Percentiles rank a stretch among this genome's conserved stretches.
These are phyloP conservation scores for Atractosteus spatula DNA, from an alignment of 2,113 vertebrate species.

Conservation along the genomic window DNA sequence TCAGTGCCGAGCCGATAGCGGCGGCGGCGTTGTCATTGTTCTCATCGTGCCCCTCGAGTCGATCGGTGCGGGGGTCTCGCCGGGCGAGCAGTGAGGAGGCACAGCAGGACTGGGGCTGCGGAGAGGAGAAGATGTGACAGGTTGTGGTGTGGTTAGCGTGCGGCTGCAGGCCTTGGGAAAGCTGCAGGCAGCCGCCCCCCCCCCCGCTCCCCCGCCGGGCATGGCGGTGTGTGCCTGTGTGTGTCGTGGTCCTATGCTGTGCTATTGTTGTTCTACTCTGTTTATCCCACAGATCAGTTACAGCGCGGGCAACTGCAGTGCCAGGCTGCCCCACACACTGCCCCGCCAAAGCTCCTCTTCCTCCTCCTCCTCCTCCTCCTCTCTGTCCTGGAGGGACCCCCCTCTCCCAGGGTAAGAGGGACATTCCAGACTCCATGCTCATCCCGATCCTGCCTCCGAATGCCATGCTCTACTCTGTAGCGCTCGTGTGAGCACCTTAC, in stretches of 20 bases:
- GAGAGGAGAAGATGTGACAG: too few species aligned
- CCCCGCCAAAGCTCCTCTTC: slow-evolving; percentile 28
- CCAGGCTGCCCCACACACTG: slow-evolving; percentile 26
- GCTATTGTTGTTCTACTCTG: slow-evolving; percentile 30
- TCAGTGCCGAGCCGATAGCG: too few species aligned
- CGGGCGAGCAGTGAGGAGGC: too few species aligned
- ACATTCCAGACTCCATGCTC: slow-evolving; percentile 34
- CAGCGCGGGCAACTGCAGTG: slow-evolving; percentile 29
- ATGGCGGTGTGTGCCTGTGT: slow-evolving; percentile 7
- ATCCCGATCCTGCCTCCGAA: slow-evolving; percentile 29
- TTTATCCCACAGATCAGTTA: slow-evolving; percentile 44
- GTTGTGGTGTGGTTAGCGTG: too few species aligned
- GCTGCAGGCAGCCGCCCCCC: not conserved
- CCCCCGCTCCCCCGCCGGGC: not conserved
- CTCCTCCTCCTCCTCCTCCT: slow-evolving; percentile 13
- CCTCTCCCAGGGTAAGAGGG: slow-evolving; percentile 45
- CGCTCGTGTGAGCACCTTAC: slow-evolving; percentile 14
- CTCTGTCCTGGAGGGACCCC: slow-evolving; percentile 34
- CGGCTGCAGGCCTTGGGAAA: not conserved
- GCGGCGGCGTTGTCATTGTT: too few species aligned
- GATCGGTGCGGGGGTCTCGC: too few species aligned
- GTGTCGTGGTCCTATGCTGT: slow-evolving; percentile 22
- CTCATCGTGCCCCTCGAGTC: too few species aligned
- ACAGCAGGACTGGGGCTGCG: not conserved
- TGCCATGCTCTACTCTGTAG: slow-evolving; percentile 29